Evolutionary conservation across 1,140 invertebrate species (phyloP).

Genomic region (Macrocentrus cingulum): DNA sequence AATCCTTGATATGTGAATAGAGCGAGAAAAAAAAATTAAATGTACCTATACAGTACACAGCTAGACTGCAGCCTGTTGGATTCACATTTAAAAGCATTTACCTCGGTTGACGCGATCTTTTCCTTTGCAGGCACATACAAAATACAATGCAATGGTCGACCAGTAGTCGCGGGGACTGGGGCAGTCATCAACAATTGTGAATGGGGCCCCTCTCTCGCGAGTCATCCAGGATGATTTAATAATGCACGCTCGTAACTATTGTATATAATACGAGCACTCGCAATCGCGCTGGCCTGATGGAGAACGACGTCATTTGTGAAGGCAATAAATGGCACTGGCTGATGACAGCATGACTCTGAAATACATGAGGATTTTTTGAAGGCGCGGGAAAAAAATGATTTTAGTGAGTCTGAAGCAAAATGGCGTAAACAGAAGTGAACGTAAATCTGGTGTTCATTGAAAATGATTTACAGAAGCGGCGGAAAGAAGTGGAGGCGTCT

Average conservation of each 20-base stretch:
- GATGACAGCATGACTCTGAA: too few species aligned
- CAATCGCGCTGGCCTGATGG: too few species aligned
- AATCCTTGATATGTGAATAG: not conserved
- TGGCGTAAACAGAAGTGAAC: too few species aligned
- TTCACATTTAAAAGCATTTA: constrained; percentile 11
- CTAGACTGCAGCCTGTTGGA: not conserved
- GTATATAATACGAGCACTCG: too few species aligned
- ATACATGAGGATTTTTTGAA: too few species aligned
- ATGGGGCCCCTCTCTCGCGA: too few species aligned
- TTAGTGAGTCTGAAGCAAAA: not conserved
- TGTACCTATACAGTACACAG: too few species aligned
- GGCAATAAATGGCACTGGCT: too few species aligned
- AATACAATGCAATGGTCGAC: not conserved
- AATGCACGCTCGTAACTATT: too few species aligned
- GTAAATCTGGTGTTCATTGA: constrained; percentile 1
- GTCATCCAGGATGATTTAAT: too few species aligned
- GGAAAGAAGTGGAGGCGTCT: not conserved
- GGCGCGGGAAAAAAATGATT: not conserved
- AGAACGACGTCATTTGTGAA: too few species aligned
- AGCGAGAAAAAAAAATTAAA: not conserved
- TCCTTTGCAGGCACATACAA: not conserved
- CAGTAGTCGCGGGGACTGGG: not conserved
- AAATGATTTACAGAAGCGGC: not conserved
- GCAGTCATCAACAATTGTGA: not conserved
- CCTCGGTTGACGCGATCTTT: not conserved